Base-by-base conservation (phyloP, 2,797 vertebrate species). In the Danio kyathit region DNA sequence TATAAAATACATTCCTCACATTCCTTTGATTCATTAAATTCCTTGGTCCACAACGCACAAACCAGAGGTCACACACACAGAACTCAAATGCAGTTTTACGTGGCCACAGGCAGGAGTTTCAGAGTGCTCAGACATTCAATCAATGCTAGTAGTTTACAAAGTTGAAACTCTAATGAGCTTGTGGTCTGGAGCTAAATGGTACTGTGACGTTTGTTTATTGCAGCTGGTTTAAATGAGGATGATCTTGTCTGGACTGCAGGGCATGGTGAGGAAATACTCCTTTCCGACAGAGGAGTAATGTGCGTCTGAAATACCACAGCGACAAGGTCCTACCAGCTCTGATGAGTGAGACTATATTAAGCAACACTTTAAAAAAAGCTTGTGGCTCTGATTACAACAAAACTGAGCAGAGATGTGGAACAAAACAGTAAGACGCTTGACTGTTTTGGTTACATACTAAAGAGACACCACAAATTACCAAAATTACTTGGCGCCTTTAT, bases 11-110 rank as follows among this genome's bases (percentile, higher is more conserved):
- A 71, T 71, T 71, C 66, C 12, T 78, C 38, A 29, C 38, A 79
- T 79, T 70, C 67, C 52, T 71, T 52, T 44, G 44, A 79, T 79
- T 71, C 17, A 61, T 79, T 79, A 29, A 44, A 79, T 79, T 71
- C 66, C 57, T 7, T 1, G 5, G 40, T 46, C 16, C 8, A 49
- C 41, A 10, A 52, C 57, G 52, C 76, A 21, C 29, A 63, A 52
- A 5, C 21, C 57, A 41, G 43, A 70, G 43, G 40, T 29, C 76
- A 57, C 57, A 52, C 77, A 54, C 19, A 78, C 14, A 48, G 16
- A 70, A 51, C 29, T 60, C 44, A 60, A 79, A 29, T 19, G 17
- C 43, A 43, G 29, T 52, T 79, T 70, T 51, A 70, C 4, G 56
- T 43, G 67, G 40, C 56, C 66, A 79, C 66, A 63, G 17, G 38